Evolutionary conservation across 2,113 vertebrate genomes (phyloP).

Genomic region (Brachyhypopomus occidentalis): DNA sequence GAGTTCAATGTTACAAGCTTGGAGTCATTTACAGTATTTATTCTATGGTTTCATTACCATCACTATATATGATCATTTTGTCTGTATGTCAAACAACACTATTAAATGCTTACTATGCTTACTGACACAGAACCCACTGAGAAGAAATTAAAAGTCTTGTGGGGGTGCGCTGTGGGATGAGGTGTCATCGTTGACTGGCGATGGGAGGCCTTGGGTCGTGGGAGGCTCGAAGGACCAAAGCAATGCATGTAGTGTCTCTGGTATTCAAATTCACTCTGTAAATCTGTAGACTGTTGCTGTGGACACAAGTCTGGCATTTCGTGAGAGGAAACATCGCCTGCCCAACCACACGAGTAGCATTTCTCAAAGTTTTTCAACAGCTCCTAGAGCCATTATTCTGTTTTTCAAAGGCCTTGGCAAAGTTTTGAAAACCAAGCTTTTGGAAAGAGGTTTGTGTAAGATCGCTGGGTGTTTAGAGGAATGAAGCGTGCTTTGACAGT

Average conservation of each 20-base stretch:
- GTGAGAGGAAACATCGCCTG: background rate
- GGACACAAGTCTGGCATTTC: slow-evolving; percentile 7
- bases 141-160: slow-evolving; percentile 4
- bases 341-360: background rate
- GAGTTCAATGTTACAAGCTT: background rate
- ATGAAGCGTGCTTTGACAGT: background rate
- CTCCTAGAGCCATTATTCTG: background rate
- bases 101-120: background rate
- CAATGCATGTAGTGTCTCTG: slow-evolving; percentile 18
- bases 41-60: slow-evolving; percentile 1
- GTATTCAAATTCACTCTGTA: slow-evolving; percentile 24
- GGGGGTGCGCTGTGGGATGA: slow-evolving; percentile 2
- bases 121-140: background rate
- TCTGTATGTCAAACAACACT: background rate
- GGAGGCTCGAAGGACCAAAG: slow-evolving; percentile 19
- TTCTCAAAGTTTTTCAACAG: slow-evolving; percentile 4
- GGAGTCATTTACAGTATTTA: slow-evolving; percentile 1
- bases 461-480: background rate
- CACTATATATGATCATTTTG: slow-evolving; percentile 4
- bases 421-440: slow-evolving; percentile 5
- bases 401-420: background rate
- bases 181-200: slow-evolving; percentile 7
- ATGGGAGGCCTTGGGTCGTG: background rate
- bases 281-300: background rate
- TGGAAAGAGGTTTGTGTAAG: slow-evolving; percentile 3